phyloP scores from a whole-genome alignment of 1,140 invertebrate species.

The Drosophila guanche region DNA sequence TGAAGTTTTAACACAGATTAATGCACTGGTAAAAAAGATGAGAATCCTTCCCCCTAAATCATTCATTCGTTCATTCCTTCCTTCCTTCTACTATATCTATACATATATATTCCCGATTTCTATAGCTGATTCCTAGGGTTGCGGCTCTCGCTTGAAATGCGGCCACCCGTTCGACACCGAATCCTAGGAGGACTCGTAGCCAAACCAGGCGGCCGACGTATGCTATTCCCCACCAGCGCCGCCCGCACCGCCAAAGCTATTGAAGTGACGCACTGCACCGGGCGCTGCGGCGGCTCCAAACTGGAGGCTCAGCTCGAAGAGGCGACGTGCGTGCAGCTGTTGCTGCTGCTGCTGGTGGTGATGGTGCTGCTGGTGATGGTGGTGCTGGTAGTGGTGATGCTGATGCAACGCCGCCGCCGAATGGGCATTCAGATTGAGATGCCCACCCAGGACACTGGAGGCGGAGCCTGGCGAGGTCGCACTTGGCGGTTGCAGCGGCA shows the following conservation, averaged over 20 bases:
- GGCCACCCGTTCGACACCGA: conserved; percentile 60
- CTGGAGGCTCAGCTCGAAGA: conserved; percentile 83
- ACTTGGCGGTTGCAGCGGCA: conserved; percentile 70
- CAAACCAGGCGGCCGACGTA: conserved; percentile 82
- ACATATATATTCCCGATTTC: conserved; percentile 1
- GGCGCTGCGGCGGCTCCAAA: conserved; percentile 80
- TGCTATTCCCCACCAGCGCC: conserved; percentile 80
- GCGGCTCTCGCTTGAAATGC: conserved; percentile 53
- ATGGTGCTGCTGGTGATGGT: conserved; percentile 79
- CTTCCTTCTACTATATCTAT: conserved; percentile 18
- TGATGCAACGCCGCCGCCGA: conserved; percentile 57
- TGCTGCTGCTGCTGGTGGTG: conserved; percentile 83
- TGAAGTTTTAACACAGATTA: conserved; percentile 79
- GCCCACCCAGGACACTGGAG: conserved; percentile 63
- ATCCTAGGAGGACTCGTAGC: conserved; percentile 81
- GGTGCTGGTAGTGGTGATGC: conserved; percentile 77
- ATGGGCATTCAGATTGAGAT: conserved; percentile 56
- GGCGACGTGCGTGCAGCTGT: conserved; percentile 80
- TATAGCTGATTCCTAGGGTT: conserved; percentile 30
- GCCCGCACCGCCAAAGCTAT: conserved; percentile 77
- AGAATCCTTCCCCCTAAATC: conserved; percentile 6
- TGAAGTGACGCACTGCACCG: conserved; percentile 79
- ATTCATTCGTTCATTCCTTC: conserved; percentile 3
- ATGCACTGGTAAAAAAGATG: conserved; percentile 76
- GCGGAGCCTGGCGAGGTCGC: conserved; percentile 74